Percentiles rank a stretch among this genome's conserved stretches.
phyloP scores from a whole-genome alignment of 2,113 vertebrate genomes.

The Odocoileus hemionus region DNA sequence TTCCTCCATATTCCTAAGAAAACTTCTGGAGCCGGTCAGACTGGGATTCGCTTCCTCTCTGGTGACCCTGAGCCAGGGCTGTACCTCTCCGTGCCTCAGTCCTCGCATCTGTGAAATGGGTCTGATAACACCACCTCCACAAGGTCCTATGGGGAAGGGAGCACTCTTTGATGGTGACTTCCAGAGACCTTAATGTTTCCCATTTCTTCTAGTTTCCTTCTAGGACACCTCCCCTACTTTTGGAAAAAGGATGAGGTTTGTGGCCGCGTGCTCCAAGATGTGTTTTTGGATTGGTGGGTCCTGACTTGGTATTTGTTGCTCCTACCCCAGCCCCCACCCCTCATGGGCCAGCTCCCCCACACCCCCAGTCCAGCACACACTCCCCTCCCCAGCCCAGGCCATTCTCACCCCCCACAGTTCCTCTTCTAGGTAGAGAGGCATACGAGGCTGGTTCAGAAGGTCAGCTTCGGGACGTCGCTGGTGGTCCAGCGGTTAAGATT shows the following conservation, averaged over 20 bases:
- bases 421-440: neutral
- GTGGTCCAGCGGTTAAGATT: neutral
- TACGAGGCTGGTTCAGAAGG: neutral
- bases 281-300: slow-evolving; percentile 82
- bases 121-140: accelerated
- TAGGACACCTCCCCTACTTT: slow-evolving; percentile 80
- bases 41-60: neutral
- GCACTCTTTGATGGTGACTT: accelerated
- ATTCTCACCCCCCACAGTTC: neutral
- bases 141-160: neutral
- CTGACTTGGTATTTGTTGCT: neutral
- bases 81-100: accelerated
- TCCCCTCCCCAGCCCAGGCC: neutral
- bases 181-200: neutral
- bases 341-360: neutral
- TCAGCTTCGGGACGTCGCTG: neutral
- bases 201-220: slow-evolving; percentile 79
- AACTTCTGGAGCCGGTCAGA: neutral
- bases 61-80: neutral
- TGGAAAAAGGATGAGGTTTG: slow-evolving; percentile 71
- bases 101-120: neutral
- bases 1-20: neutral
- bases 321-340: neutral
- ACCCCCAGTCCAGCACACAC: neutral
- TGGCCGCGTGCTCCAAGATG: slow-evolving; percentile 64